A percentile compares a stretch with the other conserved stretches of the same genome.
These are phyloP conservation scores for Serripes groenlandicus DNA, from an alignment of 2,888 invertebrate species.

Conservation along the genomic window DNA sequence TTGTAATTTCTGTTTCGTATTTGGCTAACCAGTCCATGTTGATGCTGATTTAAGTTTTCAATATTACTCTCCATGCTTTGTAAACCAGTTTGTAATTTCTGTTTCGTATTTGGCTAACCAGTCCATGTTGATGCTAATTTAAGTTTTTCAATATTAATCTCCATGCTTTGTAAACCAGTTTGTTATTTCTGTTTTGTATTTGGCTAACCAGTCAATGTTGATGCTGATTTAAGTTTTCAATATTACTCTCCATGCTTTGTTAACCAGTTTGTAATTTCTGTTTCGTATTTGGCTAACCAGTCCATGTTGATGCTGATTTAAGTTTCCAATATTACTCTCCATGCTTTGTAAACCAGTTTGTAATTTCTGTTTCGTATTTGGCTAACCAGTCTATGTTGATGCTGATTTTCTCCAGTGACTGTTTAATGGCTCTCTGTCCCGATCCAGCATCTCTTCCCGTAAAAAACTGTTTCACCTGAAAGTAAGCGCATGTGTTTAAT, in stretches of 20 bases:
- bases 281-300: slow-evolving; percentile 82
- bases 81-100: slow-evolving; percentile 82
- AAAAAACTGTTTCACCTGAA: slow-evolving; percentile 81
- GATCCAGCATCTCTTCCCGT: slow-evolving; percentile 75
- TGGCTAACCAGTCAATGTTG: slow-evolving; percentile 84
- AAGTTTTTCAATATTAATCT: too few relatives aligned
- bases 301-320: slow-evolving; percentile 84
- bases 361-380: slow-evolving; percentile 77
- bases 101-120: slow-evolving; percentile 82
- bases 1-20: slow-evolving; percentile 77
- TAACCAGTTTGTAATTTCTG: slow-evolving; percentile 82
- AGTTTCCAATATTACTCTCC: too few relatives aligned
- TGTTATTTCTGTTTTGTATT: slow-evolving; percentile 77
- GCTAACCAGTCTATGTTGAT: slow-evolving; percentile 85
- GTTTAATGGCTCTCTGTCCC: slow-evolving; percentile 81
- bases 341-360: slow-evolving; percentile 79
- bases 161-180: slow-evolving; percentile 78
- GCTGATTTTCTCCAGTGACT: slow-evolving; percentile 84
- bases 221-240: too few relatives aligned
- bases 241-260: slow-evolving; percentile 40
- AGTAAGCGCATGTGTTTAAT: too few relatives aligned
- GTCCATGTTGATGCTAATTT: slow-evolving; percentile 84
- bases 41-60: slow-evolving; percentile 82
- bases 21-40: slow-evolving; percentile 84
- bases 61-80: slow-evolving; percentile 40